phyloP scores from a whole-genome alignment of 2,797 vertebrate species.

The Tenualosa thibaudeaui region DNA sequence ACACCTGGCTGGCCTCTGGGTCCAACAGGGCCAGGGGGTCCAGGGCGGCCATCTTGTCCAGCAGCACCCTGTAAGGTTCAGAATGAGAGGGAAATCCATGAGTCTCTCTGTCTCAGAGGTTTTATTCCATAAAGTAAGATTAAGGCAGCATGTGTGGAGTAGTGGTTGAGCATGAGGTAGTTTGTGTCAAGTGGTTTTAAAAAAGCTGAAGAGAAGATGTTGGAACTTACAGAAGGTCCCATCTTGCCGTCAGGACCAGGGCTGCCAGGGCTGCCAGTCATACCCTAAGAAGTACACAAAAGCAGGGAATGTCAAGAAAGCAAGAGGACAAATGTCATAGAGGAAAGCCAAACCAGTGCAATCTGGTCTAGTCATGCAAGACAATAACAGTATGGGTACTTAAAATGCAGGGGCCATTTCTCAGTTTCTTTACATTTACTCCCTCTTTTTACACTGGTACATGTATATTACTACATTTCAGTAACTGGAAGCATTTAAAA shows the following conservation, averaged over 20 bases:
- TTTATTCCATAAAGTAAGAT: not conserved
- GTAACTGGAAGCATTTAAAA: no score
- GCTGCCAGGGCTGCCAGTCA: constrained; percentile 88
- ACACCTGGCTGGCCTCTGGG: constrained; percentile 87
- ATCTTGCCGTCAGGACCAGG: constrained; percentile 86
- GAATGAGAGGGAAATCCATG: not conserved
- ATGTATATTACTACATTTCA: no score
- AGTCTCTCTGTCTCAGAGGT: not conserved
- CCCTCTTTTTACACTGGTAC: no score
- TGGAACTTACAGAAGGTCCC: constrained; percentile 78
- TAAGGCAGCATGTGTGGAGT: no score
- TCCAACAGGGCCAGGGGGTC: constrained; percentile 80
- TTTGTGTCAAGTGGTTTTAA: not conserved
- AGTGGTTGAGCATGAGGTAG: not conserved
- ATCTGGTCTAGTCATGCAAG: no score
- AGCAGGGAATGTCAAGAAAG: constrained; percentile 36
- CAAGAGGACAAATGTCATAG: not conserved
- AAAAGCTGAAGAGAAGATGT: not conserved
- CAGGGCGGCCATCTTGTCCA: constrained; percentile 86
- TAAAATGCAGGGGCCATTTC: no score
- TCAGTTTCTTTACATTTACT: no score
- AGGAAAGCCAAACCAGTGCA: not conserved
- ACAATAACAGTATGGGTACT: not conserved
- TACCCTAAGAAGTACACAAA: constrained; percentile 69
- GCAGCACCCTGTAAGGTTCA: constrained; percentile 71